Percentiles rank a stretch among this genome's conserved stretches.
phyloP scores from a whole-genome alignment of 1,140 invertebrate species.

The Galendromus occidentalis region DNA sequence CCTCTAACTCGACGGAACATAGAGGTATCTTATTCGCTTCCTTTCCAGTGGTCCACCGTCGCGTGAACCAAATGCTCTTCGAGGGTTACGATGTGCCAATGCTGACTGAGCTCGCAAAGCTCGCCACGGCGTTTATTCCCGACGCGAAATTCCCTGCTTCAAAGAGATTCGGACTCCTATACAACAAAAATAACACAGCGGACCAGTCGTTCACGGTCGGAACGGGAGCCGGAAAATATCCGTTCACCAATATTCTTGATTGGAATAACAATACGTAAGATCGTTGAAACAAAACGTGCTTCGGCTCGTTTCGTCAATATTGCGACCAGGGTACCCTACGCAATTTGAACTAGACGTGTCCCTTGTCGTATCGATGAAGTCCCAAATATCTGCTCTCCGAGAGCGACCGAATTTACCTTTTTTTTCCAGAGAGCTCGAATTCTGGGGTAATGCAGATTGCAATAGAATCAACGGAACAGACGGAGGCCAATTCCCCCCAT shows the following conservation, averaged over 20 bases:
- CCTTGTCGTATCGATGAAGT: no score
- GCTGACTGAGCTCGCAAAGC: background rate
- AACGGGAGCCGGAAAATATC: conserved; percentile 24
- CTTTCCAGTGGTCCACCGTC: background rate
- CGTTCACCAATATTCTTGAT: background rate
- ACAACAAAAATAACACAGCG: conserved; percentile 30
- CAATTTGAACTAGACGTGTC: no score
- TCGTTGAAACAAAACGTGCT: no score
- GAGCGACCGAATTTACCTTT: no score
- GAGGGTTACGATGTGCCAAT: background rate
- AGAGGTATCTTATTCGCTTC: background rate
- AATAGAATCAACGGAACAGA: conserved; percentile 22
- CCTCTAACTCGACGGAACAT: no score
- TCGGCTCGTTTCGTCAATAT: no score
- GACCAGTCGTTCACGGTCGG: conserved; percentile 32
- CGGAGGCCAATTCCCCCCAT: conserved; percentile 20
- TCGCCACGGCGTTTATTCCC: background rate
- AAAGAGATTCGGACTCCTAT: conserved; percentile 14
- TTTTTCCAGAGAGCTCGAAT: background rate
- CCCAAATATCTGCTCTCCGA: no score
- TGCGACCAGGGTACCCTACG: no score
- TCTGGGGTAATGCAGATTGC: conserved; percentile 14
- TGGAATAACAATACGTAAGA: conserved; percentile 2
- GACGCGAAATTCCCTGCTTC: background rate
- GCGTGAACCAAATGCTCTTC: background rate